Evolutionary conservation across 2,888 invertebrate genomes (phyloP).

Genomic region (Xanthia togata): DNA sequence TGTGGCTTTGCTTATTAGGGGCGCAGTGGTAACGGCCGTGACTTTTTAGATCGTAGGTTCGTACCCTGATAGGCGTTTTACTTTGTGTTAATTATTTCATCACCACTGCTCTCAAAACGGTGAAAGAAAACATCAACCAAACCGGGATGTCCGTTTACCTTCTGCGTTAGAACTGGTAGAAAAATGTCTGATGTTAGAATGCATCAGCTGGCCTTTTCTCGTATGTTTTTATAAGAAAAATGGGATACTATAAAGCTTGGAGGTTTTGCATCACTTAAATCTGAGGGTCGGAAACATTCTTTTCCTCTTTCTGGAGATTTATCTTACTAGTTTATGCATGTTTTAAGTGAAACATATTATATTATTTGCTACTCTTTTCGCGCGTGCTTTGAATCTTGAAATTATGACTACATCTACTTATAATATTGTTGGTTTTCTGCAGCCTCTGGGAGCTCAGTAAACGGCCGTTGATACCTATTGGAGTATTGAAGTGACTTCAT

Average conservation of each 20-base stretch:
- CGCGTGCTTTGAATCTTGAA: not conserved
- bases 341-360: slow-evolving; percentile 12
- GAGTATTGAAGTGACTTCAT: not conserved
- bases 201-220: slow-evolving; percentile 13
- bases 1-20: too few species aligned
- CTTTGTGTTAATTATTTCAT: too few species aligned
- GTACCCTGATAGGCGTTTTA: too few species aligned
- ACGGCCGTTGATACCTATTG: not conserved
- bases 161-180: too few species aligned
- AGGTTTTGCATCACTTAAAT: slow-evolving; percentile 48
- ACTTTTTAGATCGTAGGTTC: too few species aligned
- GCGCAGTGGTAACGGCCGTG: too few species aligned
- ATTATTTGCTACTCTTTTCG: not conserved
- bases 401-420: not conserved
- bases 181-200: slow-evolving; percentile 3
- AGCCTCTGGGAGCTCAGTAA: not conserved
- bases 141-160: too few species aligned
- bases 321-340: slow-evolving; percentile 15
- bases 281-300: slow-evolving; percentile 31
- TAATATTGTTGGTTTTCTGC: not conserved
- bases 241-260: slow-evolving; percentile 36
- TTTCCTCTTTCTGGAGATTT: slow-evolving; percentile 36
- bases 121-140: too few species aligned
- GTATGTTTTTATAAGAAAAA: slow-evolving; percentile 39
- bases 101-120: too few species aligned